These are phyloP conservation scores for Athalia cordata DNA, from an alignment of 2,888 invertebrate species.

Conservation along the genomic window DNA sequence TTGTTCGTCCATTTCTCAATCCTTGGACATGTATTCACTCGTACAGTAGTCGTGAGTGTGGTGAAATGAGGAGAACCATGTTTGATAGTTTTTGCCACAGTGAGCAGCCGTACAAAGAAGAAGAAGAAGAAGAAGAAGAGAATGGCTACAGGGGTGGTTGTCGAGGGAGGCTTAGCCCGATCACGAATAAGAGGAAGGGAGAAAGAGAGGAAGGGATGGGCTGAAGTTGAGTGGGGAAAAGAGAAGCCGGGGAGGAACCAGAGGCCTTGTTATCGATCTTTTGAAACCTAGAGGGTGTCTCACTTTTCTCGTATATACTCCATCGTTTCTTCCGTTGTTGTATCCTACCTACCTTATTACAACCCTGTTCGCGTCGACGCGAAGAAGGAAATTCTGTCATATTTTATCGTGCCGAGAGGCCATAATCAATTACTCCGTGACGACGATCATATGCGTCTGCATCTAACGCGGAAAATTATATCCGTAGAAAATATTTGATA, in stretches of 20 bases:
- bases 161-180: slow-evolving; percentile 37
- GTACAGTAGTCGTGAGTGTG: slow-evolving; percentile 1
- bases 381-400: slow-evolving; percentile 9
- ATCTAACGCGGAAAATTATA: background rate
- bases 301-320: background rate
- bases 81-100: slow-evolving; percentile 19
- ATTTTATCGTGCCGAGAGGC: slow-evolving; percentile 9
- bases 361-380: slow-evolving; percentile 25
- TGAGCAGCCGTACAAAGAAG: slow-evolving; percentile 19
- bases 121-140: slow-evolving; percentile 20
- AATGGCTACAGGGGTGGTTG: slow-evolving; percentile 4
- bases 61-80: slow-evolving; percentile 25
- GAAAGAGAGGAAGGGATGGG: background rate
- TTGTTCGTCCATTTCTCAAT: slow-evolving; percentile 22
- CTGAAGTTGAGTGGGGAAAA: background rate
- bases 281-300: slow-evolving; percentile 36
- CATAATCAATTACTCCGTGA: no score
- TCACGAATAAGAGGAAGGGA: background rate
- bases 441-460: slow-evolving; percentile 9
- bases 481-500: no score
- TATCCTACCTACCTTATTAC: no score
- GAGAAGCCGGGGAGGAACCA: slow-evolving; percentile 1
- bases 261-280: slow-evolving; percentile 40
- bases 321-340: slow-evolving; percentile 13
- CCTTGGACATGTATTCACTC: slow-evolving; percentile 30